These are phyloP conservation scores for Schizopygopsis malacanthus DNA, from an alignment of 2,797 vertebrate genomes.

Conservation along the genomic window DNA sequence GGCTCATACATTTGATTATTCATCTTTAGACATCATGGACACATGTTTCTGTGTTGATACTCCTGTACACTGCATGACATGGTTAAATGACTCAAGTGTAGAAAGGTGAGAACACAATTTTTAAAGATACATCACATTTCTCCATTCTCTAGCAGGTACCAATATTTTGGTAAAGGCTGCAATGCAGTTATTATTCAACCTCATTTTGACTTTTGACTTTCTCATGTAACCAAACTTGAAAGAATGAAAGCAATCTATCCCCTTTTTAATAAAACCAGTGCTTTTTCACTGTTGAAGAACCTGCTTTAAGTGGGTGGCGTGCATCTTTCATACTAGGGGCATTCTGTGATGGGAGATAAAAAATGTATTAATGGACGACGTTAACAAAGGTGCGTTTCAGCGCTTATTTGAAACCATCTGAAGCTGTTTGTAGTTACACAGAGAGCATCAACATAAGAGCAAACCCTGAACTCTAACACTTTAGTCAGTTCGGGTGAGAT, in stretches of 20 bases:
- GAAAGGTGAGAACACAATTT: background rate
- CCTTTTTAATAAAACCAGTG: background rate
- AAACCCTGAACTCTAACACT: conserved; percentile 35
- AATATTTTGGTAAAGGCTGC: background rate
- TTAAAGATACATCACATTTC: background rate
- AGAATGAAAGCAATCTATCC: background rate
- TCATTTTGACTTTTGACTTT: conserved; percentile 5
- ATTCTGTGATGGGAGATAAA: conserved; percentile 9
- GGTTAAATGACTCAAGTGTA: background rate
- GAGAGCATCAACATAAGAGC: conserved; percentile 30
- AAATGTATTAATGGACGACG: conserved; percentile 14
- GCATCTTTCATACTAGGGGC: conserved; percentile 9
- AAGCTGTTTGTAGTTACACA: conserved; percentile 13
- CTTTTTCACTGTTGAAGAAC: conserved; percentile 12
- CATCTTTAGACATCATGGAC: background rate
- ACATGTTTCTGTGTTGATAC: background rate
- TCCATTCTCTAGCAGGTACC: background rate
- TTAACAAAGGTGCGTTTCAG: conserved; percentile 7
- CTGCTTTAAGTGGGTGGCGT: conserved; percentile 6
- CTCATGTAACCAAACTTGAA: conserved; percentile 22
- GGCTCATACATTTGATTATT: background rate
- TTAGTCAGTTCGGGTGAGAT: conserved; percentile 11
- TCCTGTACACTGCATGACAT: background rate
- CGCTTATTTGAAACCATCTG: background rate
- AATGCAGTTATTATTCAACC: conserved; percentile 15